These are phyloP conservation scores for Nysson spinosus DNA, from an alignment of 2,888 invertebrate species.

Conservation along the genomic window DNA sequence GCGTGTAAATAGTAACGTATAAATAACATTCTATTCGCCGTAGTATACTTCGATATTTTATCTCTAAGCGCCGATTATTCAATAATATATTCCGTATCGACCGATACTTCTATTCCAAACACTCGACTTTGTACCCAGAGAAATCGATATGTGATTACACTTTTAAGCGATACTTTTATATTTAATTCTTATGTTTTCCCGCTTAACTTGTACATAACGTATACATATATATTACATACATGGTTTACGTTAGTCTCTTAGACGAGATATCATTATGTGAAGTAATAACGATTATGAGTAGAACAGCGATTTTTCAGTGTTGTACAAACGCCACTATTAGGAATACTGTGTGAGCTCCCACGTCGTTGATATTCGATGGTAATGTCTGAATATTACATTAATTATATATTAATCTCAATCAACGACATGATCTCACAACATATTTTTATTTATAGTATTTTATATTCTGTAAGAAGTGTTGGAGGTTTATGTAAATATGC, in stretches of 20 bases:
- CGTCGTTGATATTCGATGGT: too few relatives aligned
- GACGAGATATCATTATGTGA: too few relatives aligned
- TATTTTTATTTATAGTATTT: conserved; percentile 46
- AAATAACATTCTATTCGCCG: conserved; percentile 4
- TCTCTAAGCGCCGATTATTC: conserved; percentile 16
- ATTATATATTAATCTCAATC: neutral
- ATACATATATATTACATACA: neutral
- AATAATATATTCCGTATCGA: neutral
- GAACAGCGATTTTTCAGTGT: too few relatives aligned
- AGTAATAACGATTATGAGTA: too few relatives aligned
- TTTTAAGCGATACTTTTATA: neutral
- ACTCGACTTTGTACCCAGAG: conserved; percentile 8
- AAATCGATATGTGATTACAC: neutral
- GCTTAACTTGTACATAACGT: neutral
- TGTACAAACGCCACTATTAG: too few relatives aligned
- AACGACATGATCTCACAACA: conserved; percentile 1
- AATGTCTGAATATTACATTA: too few relatives aligned
- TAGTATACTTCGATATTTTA: conserved; percentile 9
- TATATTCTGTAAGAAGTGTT: conserved; percentile 26
- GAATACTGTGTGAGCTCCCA: too few relatives aligned
- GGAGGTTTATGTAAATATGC: conserved; percentile 28
- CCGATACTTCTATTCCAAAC: neutral
- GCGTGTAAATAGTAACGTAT: conserved; percentile 22
- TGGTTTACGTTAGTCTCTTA: too few relatives aligned
- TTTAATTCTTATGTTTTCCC: neutral